Evolutionary conservation across 2,797 vertebrate genomes (phyloP).

Genomic region (Aeoliscus strigatus): DNA sequence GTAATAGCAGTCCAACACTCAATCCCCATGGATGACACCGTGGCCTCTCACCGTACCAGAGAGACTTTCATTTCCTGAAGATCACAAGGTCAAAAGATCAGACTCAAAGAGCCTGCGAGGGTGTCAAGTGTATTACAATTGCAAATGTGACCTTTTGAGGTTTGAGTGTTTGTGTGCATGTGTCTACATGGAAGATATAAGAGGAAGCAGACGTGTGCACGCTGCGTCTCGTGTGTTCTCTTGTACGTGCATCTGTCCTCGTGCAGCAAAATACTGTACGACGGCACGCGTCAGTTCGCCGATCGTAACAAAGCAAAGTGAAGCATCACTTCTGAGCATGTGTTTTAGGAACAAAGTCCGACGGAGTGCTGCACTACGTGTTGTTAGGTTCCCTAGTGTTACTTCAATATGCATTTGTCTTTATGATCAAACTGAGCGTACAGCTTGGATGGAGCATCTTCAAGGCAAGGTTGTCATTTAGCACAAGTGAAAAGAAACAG

Average conservation of each 20-base stretch:
- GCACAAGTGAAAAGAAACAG: slow-evolving; percentile 65
- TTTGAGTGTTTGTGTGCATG: slow-evolving; percentile 10
- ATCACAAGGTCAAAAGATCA: slow-evolving; percentile 40
- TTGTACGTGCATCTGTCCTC: too few species aligned
- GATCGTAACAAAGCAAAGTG: slow-evolving; percentile 19
- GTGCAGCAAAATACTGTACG: too few species aligned
- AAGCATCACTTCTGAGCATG: slow-evolving; percentile 14
- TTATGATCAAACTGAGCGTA: slow-evolving; percentile 54
- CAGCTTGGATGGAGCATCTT: slow-evolving; percentile 59
- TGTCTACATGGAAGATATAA: too few species aligned
- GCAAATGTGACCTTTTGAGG: slow-evolving; percentile 31
- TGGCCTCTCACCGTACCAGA: slow-evolving; percentile 63
- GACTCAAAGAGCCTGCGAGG: slow-evolving; percentile 23
- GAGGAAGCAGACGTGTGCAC: too few species aligned
- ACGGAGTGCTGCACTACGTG: slow-evolving; percentile 40
- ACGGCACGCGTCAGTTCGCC: slow-evolving; percentile 18
- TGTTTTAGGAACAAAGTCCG: slow-evolving; percentile 31
- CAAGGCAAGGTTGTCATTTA: slow-evolving; percentile 74
- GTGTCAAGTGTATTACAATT: slow-evolving; percentile 35
- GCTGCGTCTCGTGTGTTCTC: too few species aligned
- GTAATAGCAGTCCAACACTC: slow-evolving; percentile 48
- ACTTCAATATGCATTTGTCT: slow-evolving; percentile 34
- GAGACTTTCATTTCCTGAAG: slow-evolving; percentile 42
- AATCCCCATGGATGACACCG: slow-evolving; percentile 65
- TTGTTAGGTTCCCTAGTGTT: slow-evolving; percentile 48